Evolutionary conservation across 2,888 invertebrate genomes (phyloP).

Genomic region (Idaea straminata): DNA sequence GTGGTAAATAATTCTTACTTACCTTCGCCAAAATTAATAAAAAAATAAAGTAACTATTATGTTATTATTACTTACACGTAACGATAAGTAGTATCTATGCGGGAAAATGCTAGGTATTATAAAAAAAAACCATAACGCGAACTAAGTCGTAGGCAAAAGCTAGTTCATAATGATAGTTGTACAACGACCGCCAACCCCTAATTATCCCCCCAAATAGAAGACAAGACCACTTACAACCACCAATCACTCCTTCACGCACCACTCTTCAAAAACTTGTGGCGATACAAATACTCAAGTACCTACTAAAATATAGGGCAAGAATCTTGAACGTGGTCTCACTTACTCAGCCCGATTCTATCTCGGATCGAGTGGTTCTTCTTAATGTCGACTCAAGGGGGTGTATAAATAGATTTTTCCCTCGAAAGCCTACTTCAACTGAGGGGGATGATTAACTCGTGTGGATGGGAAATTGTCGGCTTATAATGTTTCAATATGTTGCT

Average conservation of each 20-base stretch:
- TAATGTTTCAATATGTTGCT: not conserved
- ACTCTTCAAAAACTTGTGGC: conserved; percentile 27
- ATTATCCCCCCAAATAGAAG: not conserved
- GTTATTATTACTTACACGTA: too few species aligned
- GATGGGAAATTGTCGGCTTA: conserved; percentile 1
- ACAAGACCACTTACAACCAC: conserved; percentile 19
- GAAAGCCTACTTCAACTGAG: conserved; percentile 16
- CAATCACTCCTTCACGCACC: conserved; percentile 36
- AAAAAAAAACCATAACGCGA: too few species aligned
- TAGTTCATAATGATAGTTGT: too few species aligned
- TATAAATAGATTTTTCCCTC: conserved; percentile 27
- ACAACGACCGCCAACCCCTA: not conserved
- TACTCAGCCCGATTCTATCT: conserved; percentile 36
- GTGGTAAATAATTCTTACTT: too few species aligned
- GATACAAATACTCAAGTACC: conserved; percentile 27
- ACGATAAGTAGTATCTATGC: too few species aligned
- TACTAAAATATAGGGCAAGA: conserved; percentile 36
- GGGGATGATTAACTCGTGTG: conserved; percentile 12
- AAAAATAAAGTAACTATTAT: too few species aligned
- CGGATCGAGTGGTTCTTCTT: conserved; percentile 11
- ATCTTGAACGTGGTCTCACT: conserved; percentile 17
- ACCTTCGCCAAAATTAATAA: too few species aligned
- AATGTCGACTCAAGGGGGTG: conserved; percentile 17
- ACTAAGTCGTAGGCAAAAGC: too few species aligned
- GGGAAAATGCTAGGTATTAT: too few species aligned